Evolutionary conservation across 2,797 vertebrate genomes (phyloP).

Genomic region (Thamnophis elegans): DNA sequence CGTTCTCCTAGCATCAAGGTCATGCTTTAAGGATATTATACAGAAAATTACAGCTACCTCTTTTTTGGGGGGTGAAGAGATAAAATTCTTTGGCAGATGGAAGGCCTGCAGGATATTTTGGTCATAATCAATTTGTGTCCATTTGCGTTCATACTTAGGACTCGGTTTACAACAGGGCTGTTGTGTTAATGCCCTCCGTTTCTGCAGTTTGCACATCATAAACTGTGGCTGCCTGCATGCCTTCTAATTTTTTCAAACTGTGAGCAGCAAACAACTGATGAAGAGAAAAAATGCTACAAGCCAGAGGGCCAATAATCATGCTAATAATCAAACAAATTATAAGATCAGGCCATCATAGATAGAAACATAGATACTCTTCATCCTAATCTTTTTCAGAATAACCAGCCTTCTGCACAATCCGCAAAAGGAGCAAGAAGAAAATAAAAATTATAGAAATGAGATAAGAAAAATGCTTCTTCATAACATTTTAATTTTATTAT

Average conservation of each 20-base stretch:
- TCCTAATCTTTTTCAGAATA: background rate
- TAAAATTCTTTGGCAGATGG: conserved; percentile 12
- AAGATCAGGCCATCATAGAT: background rate
- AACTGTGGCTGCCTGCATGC: conserved; percentile 6
- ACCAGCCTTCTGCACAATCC: background rate
- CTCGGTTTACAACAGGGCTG: conserved; percentile 6
- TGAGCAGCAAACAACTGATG: conserved; percentile 22
- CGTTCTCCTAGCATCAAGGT: background rate
- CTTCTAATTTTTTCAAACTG: conserved; percentile 27
- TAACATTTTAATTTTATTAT: background rate
- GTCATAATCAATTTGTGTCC: background rate
- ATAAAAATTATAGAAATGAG: background rate
- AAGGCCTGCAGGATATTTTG: conserved; percentile 20
- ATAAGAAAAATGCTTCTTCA: background rate
- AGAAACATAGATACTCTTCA: background rate
- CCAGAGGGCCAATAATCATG: conserved; percentile 22
- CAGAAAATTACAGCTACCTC: background rate
- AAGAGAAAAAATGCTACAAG: conserved; percentile 15
- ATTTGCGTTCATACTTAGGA: conserved; percentile 16
- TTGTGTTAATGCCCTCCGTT: conserved; percentile 16
- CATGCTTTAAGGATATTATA: background rate
- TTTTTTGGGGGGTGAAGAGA: background rate
- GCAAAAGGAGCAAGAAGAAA: background rate
- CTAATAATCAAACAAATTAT: conserved; percentile 29
- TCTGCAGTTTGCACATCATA: conserved; percentile 15